Base-by-base conservation (phyloP, 1,140 invertebrate genomes). In the Mamestra configurata region DNA sequence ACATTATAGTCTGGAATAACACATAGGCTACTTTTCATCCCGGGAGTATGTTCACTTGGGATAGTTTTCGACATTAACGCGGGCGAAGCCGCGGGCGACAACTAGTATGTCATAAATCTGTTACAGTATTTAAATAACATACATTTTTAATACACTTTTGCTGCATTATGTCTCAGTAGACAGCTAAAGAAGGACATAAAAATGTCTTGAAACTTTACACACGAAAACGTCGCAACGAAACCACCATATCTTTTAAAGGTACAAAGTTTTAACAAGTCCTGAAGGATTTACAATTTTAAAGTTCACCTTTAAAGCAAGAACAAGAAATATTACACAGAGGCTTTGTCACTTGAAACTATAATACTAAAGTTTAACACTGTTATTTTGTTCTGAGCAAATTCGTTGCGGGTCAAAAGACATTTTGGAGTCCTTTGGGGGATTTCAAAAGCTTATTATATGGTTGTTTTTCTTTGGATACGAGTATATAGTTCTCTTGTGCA, bases 271-370 rank as follows among this genome's bases (percentile, higher is more conserved):
- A 13, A 57, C 22, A 57, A 11, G 3, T 27, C 10, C 51, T 55
- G 22, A 57, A 57, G 53, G 53, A 57, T 57, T 57, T 24, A 57
- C 22, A 13, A 11, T 3, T 7, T 10, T 22, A 53, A 24, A 55
- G 6, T 55, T 55, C 22, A 15, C 10, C 22, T 22, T 24, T 10
- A 10, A 57, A 27, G 18, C 24, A 1, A 57, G 13, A 27, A 24
- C 22, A 57, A 22, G 22, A 27, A 27, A 15, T 57, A 27, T 57
- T 57, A 57, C 1, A 57, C 15, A 4, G 10, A 22, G 10, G 6
- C 53, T 57, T 27, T 57, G 53, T 27, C 51, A 57, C 11, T 57
- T 57, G 53, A 57, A 57, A 57, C 53, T 57, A 57, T 13, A n/a
- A 49, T 24, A 57, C 53, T 15, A 13, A 24, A 27, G 22, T 49